Percentiles rank a stretch among this genome's conserved stretches.
phyloP scores from a whole-genome alignment of 92 coral and sea anemone genomes.

The Paramuricea clavata region DNA sequence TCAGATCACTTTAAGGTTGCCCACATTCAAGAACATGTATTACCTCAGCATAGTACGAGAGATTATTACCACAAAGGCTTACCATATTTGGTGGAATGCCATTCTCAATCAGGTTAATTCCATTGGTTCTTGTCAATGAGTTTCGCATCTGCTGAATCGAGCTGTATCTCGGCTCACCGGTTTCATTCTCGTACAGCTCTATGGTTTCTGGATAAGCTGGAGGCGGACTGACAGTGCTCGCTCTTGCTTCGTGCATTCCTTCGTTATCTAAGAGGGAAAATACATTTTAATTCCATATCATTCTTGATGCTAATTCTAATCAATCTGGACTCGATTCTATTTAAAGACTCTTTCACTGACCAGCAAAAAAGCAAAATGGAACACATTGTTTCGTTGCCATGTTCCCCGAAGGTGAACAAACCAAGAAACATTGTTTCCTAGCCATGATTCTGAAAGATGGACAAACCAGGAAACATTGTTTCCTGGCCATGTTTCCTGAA shows the following conservation, averaged over 20 bases:
- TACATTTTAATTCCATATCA: background rate
- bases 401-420: background rate
- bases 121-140: background rate
- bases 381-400: background rate
- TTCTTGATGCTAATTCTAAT: background rate
- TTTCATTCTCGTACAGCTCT: slow-evolving; percentile 17
- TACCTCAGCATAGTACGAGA: background rate
- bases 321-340: background rate
- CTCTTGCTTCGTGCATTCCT: background rate
- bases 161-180: slow-evolving; percentile 1
- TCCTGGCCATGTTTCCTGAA: too few relatives aligned
- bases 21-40: too few relatives aligned
- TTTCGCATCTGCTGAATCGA: background rate
- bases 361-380: too few relatives aligned
- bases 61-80: background rate
- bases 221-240: background rate
- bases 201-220: slow-evolving; percentile 13
- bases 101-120: background rate
- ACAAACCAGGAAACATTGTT: too few relatives aligned
- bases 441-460: too few relatives aligned
- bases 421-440: too few relatives aligned
- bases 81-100: background rate
- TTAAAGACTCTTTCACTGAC: background rate
- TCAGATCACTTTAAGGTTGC: too few relatives aligned
- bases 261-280: slow-evolving; percentile 30